Base-by-base conservation (phyloP, 2,888 invertebrate species). In the Heterodera filipjevi region DNA sequence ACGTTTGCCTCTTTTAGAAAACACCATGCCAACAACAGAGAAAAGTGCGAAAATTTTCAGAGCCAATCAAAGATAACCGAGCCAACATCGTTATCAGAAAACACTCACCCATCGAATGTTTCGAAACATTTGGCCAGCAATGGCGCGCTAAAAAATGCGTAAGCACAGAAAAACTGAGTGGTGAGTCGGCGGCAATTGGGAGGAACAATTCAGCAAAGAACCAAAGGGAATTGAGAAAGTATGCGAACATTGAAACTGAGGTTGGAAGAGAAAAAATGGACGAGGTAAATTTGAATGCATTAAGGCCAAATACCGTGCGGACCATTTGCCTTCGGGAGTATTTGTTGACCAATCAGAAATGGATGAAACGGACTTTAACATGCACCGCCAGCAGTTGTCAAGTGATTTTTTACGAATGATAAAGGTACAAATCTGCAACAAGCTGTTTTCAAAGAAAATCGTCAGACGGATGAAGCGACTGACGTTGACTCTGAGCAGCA, bases 11-110 rank as follows among this genome's bases (percentile, higher is more conserved):
- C 16, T 19, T 72, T 22, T 22, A 68, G 68, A 68, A 33, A 1
- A 19, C 39, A n/a, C 77, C 32, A 27, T 30, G 22, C 8, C 46
- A 10, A 44, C 49, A 53, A 68, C 68, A 33, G 6, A 68, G n/a
- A 27, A 44, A 32, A 27, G 22, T 32, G 6, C 49, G 81, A n/a
- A 81, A 81, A 49, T 75, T 32, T 66, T 79, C 79, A 8, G 79
- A 81, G 66, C 81, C 79, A 59, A 27, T 59, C 27, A n/a, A n/a
- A 5, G 10, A n/a, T 10, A 59, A 12, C 22, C n/a, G 22, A 59
- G 30, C 27, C 27, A 16, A 76, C 72, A 33, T n/a, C 3, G 10
- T 27, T 8, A 5, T 22, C 2, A 59, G 8, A 27, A 27, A 59
- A 27, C 27, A 27, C 27, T 27, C 59, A 8, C 10, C 59, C 6